Evolutionary conservation across 2,797 vertebrate genomes (phyloP).

Genomic region (Telmatherina bonti): DNA sequence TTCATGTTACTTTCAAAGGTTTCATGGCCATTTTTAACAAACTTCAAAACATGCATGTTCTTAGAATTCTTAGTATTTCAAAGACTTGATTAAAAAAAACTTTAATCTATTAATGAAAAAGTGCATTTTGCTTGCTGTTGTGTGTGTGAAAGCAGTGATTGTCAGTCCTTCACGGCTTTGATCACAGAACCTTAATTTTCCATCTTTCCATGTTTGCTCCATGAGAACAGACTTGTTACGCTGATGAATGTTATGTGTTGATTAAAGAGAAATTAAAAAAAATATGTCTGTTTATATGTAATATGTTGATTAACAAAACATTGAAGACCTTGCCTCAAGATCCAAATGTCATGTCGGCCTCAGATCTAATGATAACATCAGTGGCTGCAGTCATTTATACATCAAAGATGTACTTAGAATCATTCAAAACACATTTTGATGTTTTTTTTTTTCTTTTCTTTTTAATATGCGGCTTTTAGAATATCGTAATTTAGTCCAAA

Average conservation of each 20-base stretch:
- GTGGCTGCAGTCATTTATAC: slow-evolving; percentile 12
- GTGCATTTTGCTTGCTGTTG: neutral
- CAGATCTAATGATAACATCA: slow-evolving; percentile 11
- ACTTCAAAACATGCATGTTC: slow-evolving; percentile 13
- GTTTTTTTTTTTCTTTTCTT: neutral
- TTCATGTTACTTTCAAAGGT: neutral
- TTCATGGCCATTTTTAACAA: neutral
- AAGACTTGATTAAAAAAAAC: neutral
- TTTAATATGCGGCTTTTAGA: slow-evolving; percentile 12
- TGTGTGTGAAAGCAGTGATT: neutral
- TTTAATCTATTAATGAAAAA: slow-evolving; percentile 2
- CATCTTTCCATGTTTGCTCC: neutral
- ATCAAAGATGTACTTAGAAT: slow-evolving; percentile 29
- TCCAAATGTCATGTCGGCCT: neutral
- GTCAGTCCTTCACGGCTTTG: slow-evolving; percentile 2
- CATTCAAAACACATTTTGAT: neutral
- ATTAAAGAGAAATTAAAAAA: too few species aligned
- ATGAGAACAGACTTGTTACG: neutral
- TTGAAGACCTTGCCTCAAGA: neutral
- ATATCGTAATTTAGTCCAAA: slow-evolving; percentile 6
- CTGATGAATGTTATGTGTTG: neutral
- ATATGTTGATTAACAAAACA: neutral
- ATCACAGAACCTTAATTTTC: neutral
- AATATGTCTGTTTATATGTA: too few species aligned
- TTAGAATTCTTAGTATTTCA: slow-evolving; percentile 12